Base-by-base conservation (phyloP, 2,888 invertebrate genomes). In the Onthophagus sagittarius region DNA sequence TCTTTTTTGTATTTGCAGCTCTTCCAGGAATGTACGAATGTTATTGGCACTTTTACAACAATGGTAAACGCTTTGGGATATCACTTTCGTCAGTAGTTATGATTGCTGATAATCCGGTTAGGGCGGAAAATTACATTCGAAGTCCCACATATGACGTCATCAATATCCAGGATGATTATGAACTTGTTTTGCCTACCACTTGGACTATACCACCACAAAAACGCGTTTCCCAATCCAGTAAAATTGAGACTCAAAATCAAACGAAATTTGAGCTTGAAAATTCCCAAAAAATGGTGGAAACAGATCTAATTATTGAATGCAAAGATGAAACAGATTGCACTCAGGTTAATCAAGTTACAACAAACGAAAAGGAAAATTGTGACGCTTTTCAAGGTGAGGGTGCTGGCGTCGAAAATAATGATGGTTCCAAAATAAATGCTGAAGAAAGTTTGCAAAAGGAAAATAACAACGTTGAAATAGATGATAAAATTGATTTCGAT, bases 21-120 rank as follows among this genome's bases (percentile, higher is more conserved):
- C 4, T 80, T 63, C 80, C 83, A 39, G 86, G 86, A 7, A 79
- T 79, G 32, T 87, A 86, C 75, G 85, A 86, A 77, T 84, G 84
- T 71, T 85, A 86, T 77, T 87, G 85, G 85, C 84, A 86, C 74
- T 86, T 86, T 76, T 82, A 84, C 75, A 84, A 86, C 75, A 79
- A 81, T 23, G 83, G 83, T 2, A 80, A 81, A n/a, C 82, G 86
- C 67, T 86, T 86, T 76, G 86, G 86, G 0, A 83, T 84, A 32
- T 85, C 85, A 84, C 75, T 86, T 9, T 83, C 84, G 13, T 85
- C 84, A 74, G 82, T 83, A 65, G 77, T 86, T 5, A 82, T 83
- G 14, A 85, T 86, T 0, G 85, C 85, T 73, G 79, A 80, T 62
- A 78, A 77, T 0, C 77, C 78, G 0, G 64, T 73, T 7, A 76